Conservation (phyloP, 2,888 invertebrate species). For the Adineta ricciae region DNA sequence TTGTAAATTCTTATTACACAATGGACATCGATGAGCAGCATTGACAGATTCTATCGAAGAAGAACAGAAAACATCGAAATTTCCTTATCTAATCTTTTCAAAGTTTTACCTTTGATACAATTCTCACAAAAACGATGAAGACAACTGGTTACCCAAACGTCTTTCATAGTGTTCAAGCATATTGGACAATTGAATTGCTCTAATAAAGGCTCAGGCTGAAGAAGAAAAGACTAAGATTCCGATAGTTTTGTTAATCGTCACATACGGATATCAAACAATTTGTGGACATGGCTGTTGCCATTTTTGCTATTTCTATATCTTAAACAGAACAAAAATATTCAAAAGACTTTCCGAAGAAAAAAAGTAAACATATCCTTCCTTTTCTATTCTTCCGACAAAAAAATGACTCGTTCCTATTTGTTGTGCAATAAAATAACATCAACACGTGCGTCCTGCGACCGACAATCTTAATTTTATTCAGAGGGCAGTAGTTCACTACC, state of each 20-base stretch:
- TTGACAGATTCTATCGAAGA: constrained; percentile 4
- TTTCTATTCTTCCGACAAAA: too few species aligned
- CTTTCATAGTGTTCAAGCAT: constrained; percentile 23
- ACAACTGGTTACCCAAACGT: constrained; percentile 21
- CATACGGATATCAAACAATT: neutral
- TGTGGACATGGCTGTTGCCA: neutral
- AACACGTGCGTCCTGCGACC: neutral
- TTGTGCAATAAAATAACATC: neutral
- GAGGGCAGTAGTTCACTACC: neutral
- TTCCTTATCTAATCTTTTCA: too few species aligned
- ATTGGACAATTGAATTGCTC: constrained; percentile 31
- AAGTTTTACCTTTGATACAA: constrained; percentile 26
- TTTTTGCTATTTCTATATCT: neutral
- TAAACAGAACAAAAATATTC: neutral
- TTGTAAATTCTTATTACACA: constrained; percentile 23
- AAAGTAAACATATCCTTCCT: too few species aligned
- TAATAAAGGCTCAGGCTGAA: neutral
- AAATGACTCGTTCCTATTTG: neutral
- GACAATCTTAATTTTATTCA: neutral
- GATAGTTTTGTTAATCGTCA: neutral
- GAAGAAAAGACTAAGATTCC: too few species aligned
- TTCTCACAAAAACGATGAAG: constrained; percentile 30
- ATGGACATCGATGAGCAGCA: constrained; percentile 23
- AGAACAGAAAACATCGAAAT: too few species aligned
- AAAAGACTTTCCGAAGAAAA: neutral